Base-by-base conservation (phyloP, 1,140 invertebrate species). In the Zaprionus tsacasi region DNA sequence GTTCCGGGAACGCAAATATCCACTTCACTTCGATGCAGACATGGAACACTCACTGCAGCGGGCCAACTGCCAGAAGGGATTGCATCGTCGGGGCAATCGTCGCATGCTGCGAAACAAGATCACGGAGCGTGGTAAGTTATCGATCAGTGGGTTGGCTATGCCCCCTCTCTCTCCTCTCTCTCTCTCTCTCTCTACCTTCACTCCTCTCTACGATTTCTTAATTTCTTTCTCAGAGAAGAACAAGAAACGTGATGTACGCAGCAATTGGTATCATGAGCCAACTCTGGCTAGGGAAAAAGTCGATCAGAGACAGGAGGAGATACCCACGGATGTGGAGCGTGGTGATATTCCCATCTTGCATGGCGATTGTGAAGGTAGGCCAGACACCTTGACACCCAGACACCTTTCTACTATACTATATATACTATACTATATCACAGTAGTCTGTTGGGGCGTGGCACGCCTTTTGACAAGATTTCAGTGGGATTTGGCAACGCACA, bases 301-400 rank as follows among this genome's bases (percentile, higher is more conserved):
- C 45, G 82, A 91, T 67, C 86, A 88, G 67, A 78, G 86, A 13
- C 78, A 91, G 38, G 76, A 88, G 69, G 82, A 91, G 72, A 78
- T 85, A 60, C 85, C 88, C 13, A 92, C 93, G 58, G 92, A 93
- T 3, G 81, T 78, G 30, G 86, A 94, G 60, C 93, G 95, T 93
- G 96, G 96, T 63, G 96, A 97, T 90, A 97, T 97, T 82, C 96
- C 96, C 17, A 94, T 95, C 17, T 93, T 95, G 60, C 94, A 95
- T 79, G 94, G 95, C 74, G 93, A 96, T 75, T 96, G 95, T 82
- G 94, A 94, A 92, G 94, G 94, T 95, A 93, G 75, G 90, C 82
- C 59, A 1, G 40, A 38, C 30, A 43, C 33, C 10, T 36, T n/a
- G 21, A 59, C 35, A 71, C 36, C 38, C 54, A 55, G 43, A 40